These are phyloP conservation scores for Elephantulus edwardii DNA, from an alignment of 2,113 vertebrate species.

Conservation along the genomic window DNA sequence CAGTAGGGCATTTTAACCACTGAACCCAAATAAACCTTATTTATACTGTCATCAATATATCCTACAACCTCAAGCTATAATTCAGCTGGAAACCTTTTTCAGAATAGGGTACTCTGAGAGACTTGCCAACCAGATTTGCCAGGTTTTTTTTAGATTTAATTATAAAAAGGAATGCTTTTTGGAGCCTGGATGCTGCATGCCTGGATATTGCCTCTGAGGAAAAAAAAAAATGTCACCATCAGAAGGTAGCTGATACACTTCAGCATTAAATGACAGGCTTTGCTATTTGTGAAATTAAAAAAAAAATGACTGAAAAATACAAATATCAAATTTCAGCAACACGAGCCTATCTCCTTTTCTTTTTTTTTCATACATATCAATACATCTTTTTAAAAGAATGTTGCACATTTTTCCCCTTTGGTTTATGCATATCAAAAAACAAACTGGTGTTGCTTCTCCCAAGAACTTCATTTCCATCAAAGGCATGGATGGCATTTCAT, in stretches of 20 bases:
- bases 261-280: constrained; percentile 12
- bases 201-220: neutral
- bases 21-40: neutral
- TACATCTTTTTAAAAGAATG: neutral
- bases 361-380: too few relatives aligned
- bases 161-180: neutral
- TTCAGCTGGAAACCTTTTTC: neutral
- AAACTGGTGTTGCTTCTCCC: neutral
- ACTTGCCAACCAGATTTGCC: neutral
- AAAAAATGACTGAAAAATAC: neutral
- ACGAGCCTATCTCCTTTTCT: neutral
- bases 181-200: neutral
- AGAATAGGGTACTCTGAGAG: neutral
- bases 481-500: neutral
- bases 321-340: neutral
- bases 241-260: neutral
- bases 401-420: neutral
- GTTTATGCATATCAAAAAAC: neutral
- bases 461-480: constrained; percentile 11
- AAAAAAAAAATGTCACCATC: neutral
- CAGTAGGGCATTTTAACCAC: neutral
- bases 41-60: neutral
- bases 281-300: neutral
- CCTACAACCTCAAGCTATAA: neutral
- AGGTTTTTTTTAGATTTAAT: neutral